These are phyloP conservation scores for Drosophila eugracilis DNA, from an alignment of 1,140 invertebrate species.

Conservation along the genomic window DNA sequence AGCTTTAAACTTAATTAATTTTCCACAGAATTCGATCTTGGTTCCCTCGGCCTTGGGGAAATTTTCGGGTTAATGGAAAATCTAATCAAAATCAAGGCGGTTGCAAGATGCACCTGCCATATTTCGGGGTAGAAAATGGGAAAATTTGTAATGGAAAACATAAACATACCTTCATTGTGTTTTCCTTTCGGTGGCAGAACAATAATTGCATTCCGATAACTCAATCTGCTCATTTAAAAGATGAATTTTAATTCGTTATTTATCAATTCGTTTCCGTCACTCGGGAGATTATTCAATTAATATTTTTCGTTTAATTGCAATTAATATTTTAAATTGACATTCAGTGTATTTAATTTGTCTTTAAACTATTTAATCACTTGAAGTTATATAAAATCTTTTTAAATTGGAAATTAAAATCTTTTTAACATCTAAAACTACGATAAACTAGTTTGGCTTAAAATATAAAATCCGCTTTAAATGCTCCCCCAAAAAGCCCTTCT, in stretches of 20 bases:
- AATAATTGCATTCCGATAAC: not conserved
- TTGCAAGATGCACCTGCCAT: slow-evolving; percentile 16
- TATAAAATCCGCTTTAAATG: slow-evolving; percentile 11
- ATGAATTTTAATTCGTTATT: slow-evolving; percentile 6
- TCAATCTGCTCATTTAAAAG: not conserved
- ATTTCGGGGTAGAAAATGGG: not conserved
- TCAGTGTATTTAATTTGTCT: no score
- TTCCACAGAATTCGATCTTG: slow-evolving; percentile 25
- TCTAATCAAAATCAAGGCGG: slow-evolving; percentile 28
- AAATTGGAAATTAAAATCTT: not conserved
- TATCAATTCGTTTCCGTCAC: slow-evolving; percentile 5
- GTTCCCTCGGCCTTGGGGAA: slow-evolving; percentile 20
- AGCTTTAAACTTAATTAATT: slow-evolving; percentile 49
- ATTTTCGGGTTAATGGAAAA: slow-evolving; percentile 13
- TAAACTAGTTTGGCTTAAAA: slow-evolving; percentile 6
- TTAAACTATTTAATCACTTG: no score
- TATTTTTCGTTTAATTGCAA: not conserved
- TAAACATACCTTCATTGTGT: not conserved
- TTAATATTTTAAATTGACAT: no score
- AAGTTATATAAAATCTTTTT: no score
- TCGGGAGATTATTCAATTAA: slow-evolving; percentile 15
- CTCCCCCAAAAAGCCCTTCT: not conserved
- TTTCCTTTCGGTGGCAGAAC: not conserved
- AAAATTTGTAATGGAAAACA: not conserved
- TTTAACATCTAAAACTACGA: not conserved